phyloP scores from a whole-genome alignment of 1,140 invertebrate species.

The Habropoda laboriosa region DNA sequence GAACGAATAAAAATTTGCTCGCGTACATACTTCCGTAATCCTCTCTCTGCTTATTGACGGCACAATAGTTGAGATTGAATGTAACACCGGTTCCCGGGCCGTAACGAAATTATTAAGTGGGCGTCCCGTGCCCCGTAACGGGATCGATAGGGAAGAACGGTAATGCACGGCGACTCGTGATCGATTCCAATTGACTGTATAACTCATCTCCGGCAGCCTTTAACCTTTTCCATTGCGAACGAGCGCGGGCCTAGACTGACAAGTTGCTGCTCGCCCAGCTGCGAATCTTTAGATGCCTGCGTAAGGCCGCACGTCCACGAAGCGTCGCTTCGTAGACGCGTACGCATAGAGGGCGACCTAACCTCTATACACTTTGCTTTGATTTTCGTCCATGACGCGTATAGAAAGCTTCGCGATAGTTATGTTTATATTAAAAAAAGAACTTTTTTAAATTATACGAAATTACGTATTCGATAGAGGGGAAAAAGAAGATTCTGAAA shows the following conservation, averaged over 20 bases:
- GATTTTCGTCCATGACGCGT: neutral
- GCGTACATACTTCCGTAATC: conserved; percentile 41
- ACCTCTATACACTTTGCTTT: too few relatives aligned
- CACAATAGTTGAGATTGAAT: conserved; percentile 33
- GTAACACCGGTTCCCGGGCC: conserved; percentile 30
- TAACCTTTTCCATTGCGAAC: conserved; percentile 25
- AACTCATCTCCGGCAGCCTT: conserved; percentile 23
- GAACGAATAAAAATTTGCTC: too few relatives aligned
- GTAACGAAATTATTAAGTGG: conserved; percentile 64
- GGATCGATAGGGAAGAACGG: conserved; percentile 31
- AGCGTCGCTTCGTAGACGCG: too few relatives aligned
- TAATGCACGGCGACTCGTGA: conserved; percentile 19
- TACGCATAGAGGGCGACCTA: neutral
- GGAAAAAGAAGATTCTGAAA: too few relatives aligned
- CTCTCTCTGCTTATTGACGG: conserved; percentile 59
- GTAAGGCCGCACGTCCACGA: too few relatives aligned
- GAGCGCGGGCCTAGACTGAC: neutral
- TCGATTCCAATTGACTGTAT: conserved; percentile 48
- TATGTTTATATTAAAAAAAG: too few relatives aligned
- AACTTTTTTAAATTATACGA: too few relatives aligned
- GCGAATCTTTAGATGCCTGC: neutral
- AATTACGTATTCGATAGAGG: too few relatives aligned
- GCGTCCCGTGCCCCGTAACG: conserved; percentile 42
- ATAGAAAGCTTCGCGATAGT: too few relatives aligned
- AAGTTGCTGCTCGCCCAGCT: conserved; percentile 15